Evolutionary conservation across 2,888 invertebrate genomes (phyloP), one percentile per base, ranked within the genome.

Genomic region (Brassicogethes aeneus): DNA sequence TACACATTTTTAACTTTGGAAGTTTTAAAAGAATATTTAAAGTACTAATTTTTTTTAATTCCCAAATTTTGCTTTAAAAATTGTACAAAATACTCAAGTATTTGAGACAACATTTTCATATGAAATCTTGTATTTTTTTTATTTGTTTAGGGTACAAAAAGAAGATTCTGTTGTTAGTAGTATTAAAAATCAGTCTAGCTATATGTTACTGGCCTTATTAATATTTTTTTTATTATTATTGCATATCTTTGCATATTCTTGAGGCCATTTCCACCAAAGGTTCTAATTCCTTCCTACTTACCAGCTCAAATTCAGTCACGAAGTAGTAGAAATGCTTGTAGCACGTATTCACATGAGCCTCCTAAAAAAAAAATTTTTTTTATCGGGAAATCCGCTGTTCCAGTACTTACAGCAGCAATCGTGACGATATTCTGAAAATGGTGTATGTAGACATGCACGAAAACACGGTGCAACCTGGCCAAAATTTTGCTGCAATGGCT

Each of bases 291-390:
- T 88, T 88, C 17, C 75, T 68, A 52, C 83, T 82, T 34, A 94
- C 81, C 54, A 93, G 70, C 57, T 85, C 82, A 62, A 90, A 89
- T 66, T 93, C 90, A 35, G 79, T 81, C 14, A 92, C 85, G 67
- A 94, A 93, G 62, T 88, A 93, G 65, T 88, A 92, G 66, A 91
- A 93, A 66, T 93, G 92, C 63, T 93, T 93, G 72, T 92, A 93
- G 62, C 92, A 92, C 1, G 91, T 90, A 66, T 93, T 93, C 0
- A 91, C 88, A 60, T 93, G 92, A 13, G 92, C 89, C 66, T 93
- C 91, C 85, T 86, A 63, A 31, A 71, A 54, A 34, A 17, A 37
- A 39, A 34, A 39, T 7, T 10, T 23, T 23, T 7, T 7, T 23
- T 5, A 10, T 23, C 10, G 23, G 5, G 10, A 7, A 23, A 23